Evolutionary conservation across 2,888 invertebrate species (phyloP).

Genomic region (Cephus runcator): DNA sequence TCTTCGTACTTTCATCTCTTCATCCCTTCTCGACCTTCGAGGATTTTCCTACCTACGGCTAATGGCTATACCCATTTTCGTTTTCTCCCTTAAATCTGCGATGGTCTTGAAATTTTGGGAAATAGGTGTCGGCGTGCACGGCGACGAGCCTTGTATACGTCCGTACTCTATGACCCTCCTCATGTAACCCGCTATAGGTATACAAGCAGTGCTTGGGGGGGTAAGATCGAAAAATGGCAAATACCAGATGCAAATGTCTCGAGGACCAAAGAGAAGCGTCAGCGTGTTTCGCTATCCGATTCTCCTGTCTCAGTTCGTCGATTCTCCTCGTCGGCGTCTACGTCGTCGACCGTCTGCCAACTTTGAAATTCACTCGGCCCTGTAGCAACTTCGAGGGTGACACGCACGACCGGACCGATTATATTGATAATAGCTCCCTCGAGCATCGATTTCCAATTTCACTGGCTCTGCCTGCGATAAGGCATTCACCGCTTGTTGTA

Average conservation of each 20-base stretch:
- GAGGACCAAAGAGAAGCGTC: not conserved
- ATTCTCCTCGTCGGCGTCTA: slow-evolving; percentile 27
- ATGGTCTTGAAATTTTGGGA: not conserved
- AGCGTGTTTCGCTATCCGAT: not conserved
- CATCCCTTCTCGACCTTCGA: not conserved
- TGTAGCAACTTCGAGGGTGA: slow-evolving; percentile 35
- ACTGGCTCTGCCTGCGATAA: slow-evolving; percentile 14
- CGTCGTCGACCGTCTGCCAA: slow-evolving; percentile 32
- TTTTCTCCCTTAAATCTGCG: not conserved
- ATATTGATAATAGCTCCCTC: slow-evolving; percentile 47
- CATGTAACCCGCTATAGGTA: too few species aligned
- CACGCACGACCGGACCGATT: slow-evolving; percentile 47
- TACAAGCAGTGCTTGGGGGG: too few species aligned
- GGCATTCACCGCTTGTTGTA: slow-evolving; percentile 6
- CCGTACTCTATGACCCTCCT: too few species aligned
- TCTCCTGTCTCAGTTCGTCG: not conserved
- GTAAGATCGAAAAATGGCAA: not conserved
- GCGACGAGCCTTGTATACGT: too few species aligned
- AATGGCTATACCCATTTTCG: not conserved
- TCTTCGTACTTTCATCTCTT: not conserved
- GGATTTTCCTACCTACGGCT: not conserved
- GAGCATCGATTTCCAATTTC: slow-evolving; percentile 40
- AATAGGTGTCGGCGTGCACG: not conserved
- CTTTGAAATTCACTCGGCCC: slow-evolving; percentile 20
- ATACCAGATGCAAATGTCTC: not conserved